Percentiles rank a stretch among this genome's conserved stretches.
Conservation (phyloP, 2,888 invertebrate genomes). For the Drosophila sordidula region DNA sequence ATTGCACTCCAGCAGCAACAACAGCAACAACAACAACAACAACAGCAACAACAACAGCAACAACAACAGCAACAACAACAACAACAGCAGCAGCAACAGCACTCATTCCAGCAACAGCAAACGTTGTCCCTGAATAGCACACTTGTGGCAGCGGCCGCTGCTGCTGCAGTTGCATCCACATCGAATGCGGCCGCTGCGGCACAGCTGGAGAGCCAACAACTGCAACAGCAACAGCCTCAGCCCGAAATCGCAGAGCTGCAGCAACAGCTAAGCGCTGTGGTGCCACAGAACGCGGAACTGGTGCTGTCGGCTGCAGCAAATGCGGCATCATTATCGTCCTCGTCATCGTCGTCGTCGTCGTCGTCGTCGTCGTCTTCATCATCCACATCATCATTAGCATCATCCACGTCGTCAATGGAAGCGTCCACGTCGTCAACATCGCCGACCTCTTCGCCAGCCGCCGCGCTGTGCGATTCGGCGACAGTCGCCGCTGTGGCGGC, state of each 20-base stretch:
- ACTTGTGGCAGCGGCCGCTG: slow-evolving; percentile 76
- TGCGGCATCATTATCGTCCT: slow-evolving; percentile 62
- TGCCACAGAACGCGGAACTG: slow-evolving; percentile 75
- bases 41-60: slow-evolving; percentile 82
- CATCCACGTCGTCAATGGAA: slow-evolving; percentile 64
- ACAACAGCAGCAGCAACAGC: slow-evolving; percentile 82
- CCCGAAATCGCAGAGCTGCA: slow-evolving; percentile 76
- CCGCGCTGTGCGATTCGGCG: slow-evolving; percentile 71
- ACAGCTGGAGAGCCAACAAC: slow-evolving; percentile 70
- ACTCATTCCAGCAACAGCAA: slow-evolving; percentile 84
- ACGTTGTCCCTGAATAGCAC: slow-evolving; percentile 82
- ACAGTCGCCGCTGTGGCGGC: slow-evolving; percentile 80
- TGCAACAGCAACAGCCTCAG: slow-evolving; percentile 47
- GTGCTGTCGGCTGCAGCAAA: slow-evolving; percentile 79
- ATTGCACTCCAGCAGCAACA: slow-evolving; percentile 85
- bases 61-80: slow-evolving; percentile 83
- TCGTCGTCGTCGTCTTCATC: slow-evolving; percentile 63
- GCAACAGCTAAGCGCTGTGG: slow-evolving; percentile 76
- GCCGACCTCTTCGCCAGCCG: slow-evolving; percentile 41
- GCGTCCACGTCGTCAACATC: slow-evolving; percentile 68
- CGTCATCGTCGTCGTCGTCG: slow-evolving; percentile 64
- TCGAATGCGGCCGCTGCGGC: slow-evolving; percentile 69
- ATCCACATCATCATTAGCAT: slow-evolving; percentile 54
- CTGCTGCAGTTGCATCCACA: slow-evolving; percentile 76
- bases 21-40: too few relatives aligned